Evolutionary conservation across 1,140 invertebrate species (phyloP).

Genomic region (Eupristina koningsbergeri): DNA sequence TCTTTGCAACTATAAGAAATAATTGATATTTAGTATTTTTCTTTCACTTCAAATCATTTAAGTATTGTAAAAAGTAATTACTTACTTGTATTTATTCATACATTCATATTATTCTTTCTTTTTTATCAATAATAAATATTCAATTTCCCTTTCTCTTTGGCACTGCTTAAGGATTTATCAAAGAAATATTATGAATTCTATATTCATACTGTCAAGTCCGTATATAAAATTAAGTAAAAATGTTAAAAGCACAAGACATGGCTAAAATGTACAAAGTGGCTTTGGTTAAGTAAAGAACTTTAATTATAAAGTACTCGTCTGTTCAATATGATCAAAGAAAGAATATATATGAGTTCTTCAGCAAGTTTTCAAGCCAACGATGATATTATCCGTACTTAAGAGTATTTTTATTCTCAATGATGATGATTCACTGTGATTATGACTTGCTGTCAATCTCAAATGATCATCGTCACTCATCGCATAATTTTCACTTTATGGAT

Average conservation of each 20-base stretch:
- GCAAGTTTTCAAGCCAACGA: background rate
- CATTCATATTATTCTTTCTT: too few relatives aligned
- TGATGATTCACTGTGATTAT: constrained; percentile 10
- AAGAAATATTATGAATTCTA: background rate
- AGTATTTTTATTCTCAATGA: background rate
- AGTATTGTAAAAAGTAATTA: too few relatives aligned
- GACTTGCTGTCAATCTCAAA: background rate
- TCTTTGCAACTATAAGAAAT: too few relatives aligned
- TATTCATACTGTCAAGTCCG: background rate
- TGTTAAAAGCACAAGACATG: background rate
- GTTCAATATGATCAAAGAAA: background rate
- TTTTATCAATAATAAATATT: too few relatives aligned
- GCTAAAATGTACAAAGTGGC: background rate
- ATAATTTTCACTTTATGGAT: too few relatives aligned
- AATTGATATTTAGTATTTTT: too few relatives aligned
- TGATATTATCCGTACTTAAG: background rate
- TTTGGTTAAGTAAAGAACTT: background rate
- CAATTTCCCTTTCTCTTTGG: too few relatives aligned
- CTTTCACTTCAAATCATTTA: too few relatives aligned
- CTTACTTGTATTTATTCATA: too few relatives aligned
- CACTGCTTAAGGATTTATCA: background rate
- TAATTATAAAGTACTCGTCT: background rate
- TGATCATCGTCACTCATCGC: background rate
- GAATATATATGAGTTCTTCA: background rate
- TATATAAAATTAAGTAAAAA: background rate